These are phyloP conservation scores for Drosophila suboccidentalis DNA, from an alignment of 2,888 invertebrate genomes.

Conservation along the genomic window DNA sequence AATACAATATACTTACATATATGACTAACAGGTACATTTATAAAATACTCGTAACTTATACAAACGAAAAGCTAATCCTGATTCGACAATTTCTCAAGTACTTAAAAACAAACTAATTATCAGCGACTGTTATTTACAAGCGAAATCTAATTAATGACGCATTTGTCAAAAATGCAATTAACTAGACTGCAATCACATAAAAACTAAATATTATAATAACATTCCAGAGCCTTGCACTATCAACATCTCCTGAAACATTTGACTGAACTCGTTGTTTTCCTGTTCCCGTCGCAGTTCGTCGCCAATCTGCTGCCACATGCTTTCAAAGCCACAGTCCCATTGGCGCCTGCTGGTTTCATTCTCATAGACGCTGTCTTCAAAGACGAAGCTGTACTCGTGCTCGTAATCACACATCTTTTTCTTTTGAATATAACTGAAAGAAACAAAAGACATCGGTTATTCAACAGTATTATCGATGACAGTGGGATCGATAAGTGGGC, in stretches of 20 bases:
- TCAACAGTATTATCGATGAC: slow-evolving; percentile 12
- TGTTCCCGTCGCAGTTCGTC: slow-evolving; percentile 60
- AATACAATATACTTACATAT: slow-evolving; percentile 15
- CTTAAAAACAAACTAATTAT: slow-evolving; percentile 15
- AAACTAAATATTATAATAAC: not conserved
- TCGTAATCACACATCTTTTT: slow-evolving; percentile 64
- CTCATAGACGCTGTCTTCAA: slow-evolving; percentile 58
- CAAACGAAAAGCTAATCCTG: slow-evolving; percentile 5
- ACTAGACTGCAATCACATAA: slow-evolving; percentile 25
- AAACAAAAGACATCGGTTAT: slow-evolving; percentile 5
- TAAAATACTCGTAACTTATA: slow-evolving; percentile 15
- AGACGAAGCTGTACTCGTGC: slow-evolving; percentile 56
- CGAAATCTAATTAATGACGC: slow-evolving; percentile 30
- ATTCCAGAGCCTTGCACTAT: slow-evolving; percentile 24
- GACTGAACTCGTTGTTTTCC: slow-evolving; percentile 47
- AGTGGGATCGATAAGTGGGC: slow-evolving; percentile 26
- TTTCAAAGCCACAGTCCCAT: slow-evolving; percentile 60
- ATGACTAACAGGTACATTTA: slow-evolving; percentile 44
- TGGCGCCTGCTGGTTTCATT: slow-evolving; percentile 34
- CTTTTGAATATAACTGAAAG: slow-evolving; percentile 43
- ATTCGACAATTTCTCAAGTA: slow-evolving; percentile 21
- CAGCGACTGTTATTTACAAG: slow-evolving; percentile 25
- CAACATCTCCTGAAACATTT: slow-evolving; percentile 41
- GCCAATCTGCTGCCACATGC: slow-evolving; percentile 59
- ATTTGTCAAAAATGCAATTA: slow-evolving; percentile 55